These are phyloP conservation scores for Hemicentrotus pulcherrimus DNA, from an alignment of 35 echinoderm and acorn worm genomes.

Conservation along the genomic window DNA sequence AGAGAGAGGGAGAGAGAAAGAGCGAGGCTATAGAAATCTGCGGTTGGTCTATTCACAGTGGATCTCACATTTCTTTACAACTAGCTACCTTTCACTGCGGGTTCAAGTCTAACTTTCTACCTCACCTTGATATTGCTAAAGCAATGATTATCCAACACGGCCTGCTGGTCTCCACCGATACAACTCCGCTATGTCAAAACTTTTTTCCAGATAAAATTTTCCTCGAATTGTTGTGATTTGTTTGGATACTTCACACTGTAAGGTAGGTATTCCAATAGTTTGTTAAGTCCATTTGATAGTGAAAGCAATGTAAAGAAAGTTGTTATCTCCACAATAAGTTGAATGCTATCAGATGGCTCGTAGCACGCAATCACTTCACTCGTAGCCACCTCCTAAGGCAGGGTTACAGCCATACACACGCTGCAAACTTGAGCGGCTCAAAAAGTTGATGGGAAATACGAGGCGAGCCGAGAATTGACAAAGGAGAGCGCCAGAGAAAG, in stretches of 20 bases:
- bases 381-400: not conserved
- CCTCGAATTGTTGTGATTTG: not conserved
- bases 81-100: not conserved
- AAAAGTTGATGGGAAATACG: slow-evolving; percentile 44
- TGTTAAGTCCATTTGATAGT: not conserved
- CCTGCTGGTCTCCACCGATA: not conserved
- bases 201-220: not conserved
- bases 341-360: not conserved
- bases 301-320: not conserved
- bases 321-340: slow-evolving; percentile 1
- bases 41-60: slow-evolving; percentile 4
- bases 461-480: slow-evolving; percentile 50
- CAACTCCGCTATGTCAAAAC: not conserved
- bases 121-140: not conserved
- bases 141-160: slow-evolving; percentile 4
- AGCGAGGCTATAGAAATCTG: slow-evolving; percentile 13
- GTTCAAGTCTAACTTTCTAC: slow-evolving; percentile 21
- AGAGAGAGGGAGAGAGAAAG: not conserved
- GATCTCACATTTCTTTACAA: slow-evolving; percentile 35
- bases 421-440: slow-evolving; percentile 39
- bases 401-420: not conserved
- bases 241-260: not conserved
- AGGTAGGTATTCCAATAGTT: slow-evolving; percentile 11
- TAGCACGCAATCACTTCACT: not conserved
- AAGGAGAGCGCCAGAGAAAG: slow-evolving; percentile 45